Base-by-base conservation (phyloP, 2,888 invertebrate genomes). In the Diarsia mendica region DNA sequence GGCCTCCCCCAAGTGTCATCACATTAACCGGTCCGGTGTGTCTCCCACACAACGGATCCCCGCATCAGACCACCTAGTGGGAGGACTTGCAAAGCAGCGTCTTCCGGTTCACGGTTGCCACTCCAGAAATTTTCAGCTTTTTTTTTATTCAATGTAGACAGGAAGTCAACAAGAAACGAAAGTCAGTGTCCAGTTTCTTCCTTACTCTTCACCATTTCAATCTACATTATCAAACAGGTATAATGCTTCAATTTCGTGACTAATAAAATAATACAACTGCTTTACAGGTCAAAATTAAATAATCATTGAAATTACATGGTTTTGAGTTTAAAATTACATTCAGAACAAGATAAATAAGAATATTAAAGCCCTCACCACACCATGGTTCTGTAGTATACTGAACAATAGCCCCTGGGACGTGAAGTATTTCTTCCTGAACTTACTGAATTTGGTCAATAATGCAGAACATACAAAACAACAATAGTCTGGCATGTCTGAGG, bases 351-450 rank as follows among this genome's bases (percentile, higher is more conserved):
- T 51, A 28, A 28, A 72, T 53, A 10, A 28, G 15, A 28, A 71
- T 23, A 53, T 11, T 10, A 18, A 3, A 18, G 23, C 28, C 63
- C 58, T 76, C 51, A 75, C 75, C 67, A 75, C 67, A 20, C 75
- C 75, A 61, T 75, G 77, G 46, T 76, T 66, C 44, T 75, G 75
- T 28, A 79, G 58, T 28, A 79, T 79, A 58, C 65, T 80, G 20
- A 67, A 80, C 48, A 79, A 44, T 20, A 79, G 48, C 0, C 73
- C 68, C 64, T 79, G 79, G 6, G 79, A 60, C 3, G 46, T 79
- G 1, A 79, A 63, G 65, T 80, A 79, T 39, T 80, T 79, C 58
- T 73, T 65, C 49, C 60, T 53, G 65, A 79, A 79, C n/a, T 75
- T 73, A 51, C 67, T 79, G 44, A 74, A 80, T 9, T 74, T 73